Conservation (phyloP, 2,113 vertebrate species). For the Tringa solitaria region DNA sequence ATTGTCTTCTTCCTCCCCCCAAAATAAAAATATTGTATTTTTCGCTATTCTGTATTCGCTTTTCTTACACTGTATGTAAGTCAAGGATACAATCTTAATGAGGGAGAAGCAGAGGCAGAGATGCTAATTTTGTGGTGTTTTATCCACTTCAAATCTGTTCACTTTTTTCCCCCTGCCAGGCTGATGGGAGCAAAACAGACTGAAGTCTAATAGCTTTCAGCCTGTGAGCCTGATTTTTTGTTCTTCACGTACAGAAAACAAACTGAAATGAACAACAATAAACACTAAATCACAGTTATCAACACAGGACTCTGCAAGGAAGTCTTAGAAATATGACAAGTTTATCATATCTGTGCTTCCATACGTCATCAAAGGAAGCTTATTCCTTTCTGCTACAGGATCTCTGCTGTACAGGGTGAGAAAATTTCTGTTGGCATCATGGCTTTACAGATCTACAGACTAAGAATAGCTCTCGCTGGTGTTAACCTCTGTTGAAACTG, state of each 20-base stretch:
- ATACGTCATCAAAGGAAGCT: neutral
- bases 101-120: neutral
- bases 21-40: neutral
- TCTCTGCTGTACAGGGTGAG: neutral
- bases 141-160: neutral
- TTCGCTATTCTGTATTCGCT: neutral
- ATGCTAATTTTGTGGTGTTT: neutral
- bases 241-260: neutral
- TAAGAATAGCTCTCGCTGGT: neutral
- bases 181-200: neutral
- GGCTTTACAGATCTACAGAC: neutral
- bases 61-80: neutral
- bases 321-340: neutral
- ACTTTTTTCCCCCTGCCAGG: neutral
- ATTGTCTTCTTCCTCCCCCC: neutral
- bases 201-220: neutral
- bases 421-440: neutral
- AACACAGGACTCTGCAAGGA: neutral
- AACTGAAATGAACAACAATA: neutral
- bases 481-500: neutral
- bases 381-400: neutral
- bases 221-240: neutral
- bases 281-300: neutral
- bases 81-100: neutral
- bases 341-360: neutral